A percentile compares a stretch with the other conserved stretches of the same genome.
Evolutionary conservation across 2,113 vertebrate genomes (phyloP).

Genomic region (Herpetotheres cachinnans): DNA sequence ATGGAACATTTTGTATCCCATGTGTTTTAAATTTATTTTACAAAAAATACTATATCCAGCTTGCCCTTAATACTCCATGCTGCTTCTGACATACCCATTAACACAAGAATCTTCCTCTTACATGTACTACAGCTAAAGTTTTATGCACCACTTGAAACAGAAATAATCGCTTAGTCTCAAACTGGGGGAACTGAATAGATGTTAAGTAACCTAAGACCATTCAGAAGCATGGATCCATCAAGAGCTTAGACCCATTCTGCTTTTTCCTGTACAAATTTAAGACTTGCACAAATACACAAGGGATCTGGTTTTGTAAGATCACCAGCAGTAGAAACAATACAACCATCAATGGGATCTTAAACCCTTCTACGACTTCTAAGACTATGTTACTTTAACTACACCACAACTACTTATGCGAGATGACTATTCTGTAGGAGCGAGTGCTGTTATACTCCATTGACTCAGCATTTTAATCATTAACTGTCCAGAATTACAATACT

Average conservation of each 20-base stretch:
- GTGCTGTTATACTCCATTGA: background rate
- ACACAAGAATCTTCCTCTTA: background rate
- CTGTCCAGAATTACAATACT: background rate
- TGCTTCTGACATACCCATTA: background rate
- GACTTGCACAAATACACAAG: background rate
- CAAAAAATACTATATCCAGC: background rate
- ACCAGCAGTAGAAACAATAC: background rate
- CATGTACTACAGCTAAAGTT: background rate
- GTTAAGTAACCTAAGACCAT: background rate
- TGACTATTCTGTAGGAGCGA: background rate
- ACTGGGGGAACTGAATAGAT: background rate
- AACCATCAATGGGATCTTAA: background rate
- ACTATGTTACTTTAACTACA: background rate
- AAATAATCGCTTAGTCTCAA: background rate
- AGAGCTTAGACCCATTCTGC: background rate
- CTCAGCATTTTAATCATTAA: background rate
- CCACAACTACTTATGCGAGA: background rate
- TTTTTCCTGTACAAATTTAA: background rate
- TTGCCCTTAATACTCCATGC: background rate
- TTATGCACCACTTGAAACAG: background rate
- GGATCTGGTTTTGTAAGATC: background rate
- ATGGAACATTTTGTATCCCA: background rate
- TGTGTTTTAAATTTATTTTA: background rate
- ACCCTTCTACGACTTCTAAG: background rate
- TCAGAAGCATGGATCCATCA: background rate